phyloP scores from a whole-genome alignment of 2,888 invertebrate species.

The Alentia gelatinosa region DNA sequence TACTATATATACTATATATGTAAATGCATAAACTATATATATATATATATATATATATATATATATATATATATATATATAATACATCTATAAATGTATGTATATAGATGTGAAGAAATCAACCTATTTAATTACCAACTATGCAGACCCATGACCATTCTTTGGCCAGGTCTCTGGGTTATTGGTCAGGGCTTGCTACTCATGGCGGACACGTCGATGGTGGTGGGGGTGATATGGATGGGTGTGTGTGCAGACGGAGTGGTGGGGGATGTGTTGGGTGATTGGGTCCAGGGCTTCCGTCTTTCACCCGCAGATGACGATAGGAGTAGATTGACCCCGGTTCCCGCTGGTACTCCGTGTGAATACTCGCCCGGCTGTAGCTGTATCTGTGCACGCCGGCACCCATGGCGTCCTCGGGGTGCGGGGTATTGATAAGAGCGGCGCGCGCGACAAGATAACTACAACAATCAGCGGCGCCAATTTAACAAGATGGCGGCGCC shows the following conservation, averaged over 20 bases:
- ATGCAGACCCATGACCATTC: no score
- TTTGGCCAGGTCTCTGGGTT: no score
- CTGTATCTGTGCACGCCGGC: background rate
- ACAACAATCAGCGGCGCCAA: conserved; percentile 48
- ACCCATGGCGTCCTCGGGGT: conserved; percentile 18
- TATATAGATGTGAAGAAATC: background rate
- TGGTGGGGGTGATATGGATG: background rate
- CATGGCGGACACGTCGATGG: background rate
- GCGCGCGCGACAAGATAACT: conserved; percentile 31
- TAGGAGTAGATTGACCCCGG: background rate
- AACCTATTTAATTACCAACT: background rate
- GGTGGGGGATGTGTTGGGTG: background rate
- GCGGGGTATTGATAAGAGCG: background rate
- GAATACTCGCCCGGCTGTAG: background rate
- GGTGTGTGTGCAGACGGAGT: background rate
- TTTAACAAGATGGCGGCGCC: conserved; percentile 35
- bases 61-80: background rate
- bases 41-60: background rate
- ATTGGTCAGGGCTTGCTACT: no score
- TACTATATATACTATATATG: no score
- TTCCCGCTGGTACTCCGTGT: background rate
- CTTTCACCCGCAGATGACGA: background rate
- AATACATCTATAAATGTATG: background rate
- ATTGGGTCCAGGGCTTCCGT: background rate
- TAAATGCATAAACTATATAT: no score